Conservation (phyloP, 2,113 vertebrate genomes). For the Cromileptes altivelis region DNA sequence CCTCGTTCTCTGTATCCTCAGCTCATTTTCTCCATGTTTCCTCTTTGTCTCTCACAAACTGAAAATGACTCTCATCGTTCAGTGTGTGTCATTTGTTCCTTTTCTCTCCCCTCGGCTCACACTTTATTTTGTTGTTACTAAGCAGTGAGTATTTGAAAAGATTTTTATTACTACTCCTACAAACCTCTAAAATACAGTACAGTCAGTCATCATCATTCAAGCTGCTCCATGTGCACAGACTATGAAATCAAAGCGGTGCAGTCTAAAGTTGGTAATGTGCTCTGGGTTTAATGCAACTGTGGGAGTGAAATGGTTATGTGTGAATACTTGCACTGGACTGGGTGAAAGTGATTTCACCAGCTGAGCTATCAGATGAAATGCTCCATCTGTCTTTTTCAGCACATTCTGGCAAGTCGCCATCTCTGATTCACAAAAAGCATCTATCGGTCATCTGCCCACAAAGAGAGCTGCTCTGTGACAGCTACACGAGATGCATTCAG, state of each 20-base stretch:
- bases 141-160: not conserved
- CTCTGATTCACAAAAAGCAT: slow-evolving; percentile 58
- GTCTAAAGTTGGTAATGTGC: not conserved
- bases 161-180: not conserved
- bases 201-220: slow-evolving; percentile 8
- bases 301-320: slow-evolving; percentile 23
- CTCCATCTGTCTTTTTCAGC: slow-evolving; percentile 54
- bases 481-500: slow-evolving; percentile 1
- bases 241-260: slow-evolving; percentile 28
- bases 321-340: slow-evolving; percentile 11
- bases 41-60: not conserved
- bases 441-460: slow-evolving; percentile 45
- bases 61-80: slow-evolving; percentile 32
- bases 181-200: slow-evolving; percentile 6
- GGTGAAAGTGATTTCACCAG: slow-evolving; percentile 20
- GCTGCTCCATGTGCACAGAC: slow-evolving; percentile 30
- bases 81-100: not conserved
- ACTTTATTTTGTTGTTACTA: slow-evolving; percentile 37
- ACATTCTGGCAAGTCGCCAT: slow-evolving; percentile 25
- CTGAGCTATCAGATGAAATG: slow-evolving; percentile 41
- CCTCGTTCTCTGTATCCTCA: not conserved
- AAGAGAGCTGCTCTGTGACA: slow-evolving; percentile 22
- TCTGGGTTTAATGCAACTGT: slow-evolving; percentile 15
- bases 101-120: not conserved
- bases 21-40: not conserved